Base-by-base conservation (phyloP, 2,113 vertebrate genomes). In the Labeo rohita region DNA sequence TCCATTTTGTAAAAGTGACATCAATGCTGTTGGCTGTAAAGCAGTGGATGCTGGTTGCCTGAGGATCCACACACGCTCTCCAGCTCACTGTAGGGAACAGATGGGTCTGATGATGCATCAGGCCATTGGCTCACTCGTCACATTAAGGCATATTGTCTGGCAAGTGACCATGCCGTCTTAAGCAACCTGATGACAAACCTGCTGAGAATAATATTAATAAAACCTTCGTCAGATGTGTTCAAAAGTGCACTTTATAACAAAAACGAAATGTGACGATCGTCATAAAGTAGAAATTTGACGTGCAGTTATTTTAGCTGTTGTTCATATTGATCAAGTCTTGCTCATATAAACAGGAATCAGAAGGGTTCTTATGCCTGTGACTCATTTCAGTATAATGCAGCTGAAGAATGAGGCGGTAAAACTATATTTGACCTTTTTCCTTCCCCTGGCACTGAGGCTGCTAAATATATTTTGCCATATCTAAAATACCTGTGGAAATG, bases 81-180 rank as follows among this genome's bases (percentile, higher is more conserved):
- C 61, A 12, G 75, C 52, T 63, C 12, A 34, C 87, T 76, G 83
- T 54, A 78, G 43, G 18, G 83, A 90, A 89, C 90, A 90, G 89
- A 90, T 90, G 89, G 90, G 84, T n/a, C 73, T 80, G 83, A 52
- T 75, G 84, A 90, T 77, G 85, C 87, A 85, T 59, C 34, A 75
- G 28, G 39, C 63, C 47, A 82, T 76, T 87, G 81, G 83, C 78
- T 86, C 84, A 50, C 52, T 88, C 77, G 78, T 85, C 82, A 85
- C 83, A 47, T 84, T 63, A 81, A 83, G 85, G 52, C 86, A 80
- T 85, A 85, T 80, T 82, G 88, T 88, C 75, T 82, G 79, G 83
- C 89, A 84, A 72, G 78, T 85, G 84, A 87, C 77, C 70, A 79
- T 84, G n/a, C 72, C 52, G 61, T 73, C 77, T 85, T 78, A 83